Conservation (phyloP, 2,888 invertebrate species). For the Alloscopus bannaensis region DNA sequence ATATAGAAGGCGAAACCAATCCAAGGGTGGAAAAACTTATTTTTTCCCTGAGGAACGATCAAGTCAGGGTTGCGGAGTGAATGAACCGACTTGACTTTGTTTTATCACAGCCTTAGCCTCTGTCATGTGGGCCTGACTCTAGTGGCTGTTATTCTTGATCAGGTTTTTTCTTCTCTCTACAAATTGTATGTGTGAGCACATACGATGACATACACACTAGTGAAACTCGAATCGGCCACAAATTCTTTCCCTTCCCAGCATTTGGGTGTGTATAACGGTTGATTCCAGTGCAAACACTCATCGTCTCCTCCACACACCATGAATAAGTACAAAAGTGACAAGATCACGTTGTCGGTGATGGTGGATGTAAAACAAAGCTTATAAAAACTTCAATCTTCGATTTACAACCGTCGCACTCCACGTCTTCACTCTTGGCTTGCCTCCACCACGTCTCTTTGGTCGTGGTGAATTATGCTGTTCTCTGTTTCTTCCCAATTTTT, state of each 20-base stretch:
- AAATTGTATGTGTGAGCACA: not conserved
- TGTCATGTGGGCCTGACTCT: too few species aligned
- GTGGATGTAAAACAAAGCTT: constrained; percentile 22
- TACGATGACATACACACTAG: too few species aligned
- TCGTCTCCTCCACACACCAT: not conserved
- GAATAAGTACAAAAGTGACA: constrained; percentile 24
- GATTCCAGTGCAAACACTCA: constrained; percentile 13
- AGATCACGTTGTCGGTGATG: not conserved
- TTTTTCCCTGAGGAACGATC: constrained; percentile 64
- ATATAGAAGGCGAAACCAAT: constrained; percentile 50
- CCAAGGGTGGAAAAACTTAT: constrained; percentile 57
- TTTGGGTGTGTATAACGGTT: too few species aligned
- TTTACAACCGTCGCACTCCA: constrained; percentile 32
- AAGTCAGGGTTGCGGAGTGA: constrained; percentile 53
- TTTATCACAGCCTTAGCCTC: not conserved
- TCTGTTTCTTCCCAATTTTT: constrained; percentile 6
- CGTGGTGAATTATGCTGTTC: constrained; percentile 22
- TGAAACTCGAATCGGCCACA: too few species aligned
- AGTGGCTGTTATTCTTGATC: too few species aligned
- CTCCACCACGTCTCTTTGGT: too few species aligned
- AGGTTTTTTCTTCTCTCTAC: not conserved
- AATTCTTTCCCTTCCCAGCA: too few species aligned
- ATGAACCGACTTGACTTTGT: constrained; percentile 38
- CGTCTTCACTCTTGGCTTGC: constrained; percentile 33
- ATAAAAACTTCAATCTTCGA: constrained; percentile 58